Conservation (phyloP, 2,113 vertebrate species). For the Phaethon lepturus region DNA sequence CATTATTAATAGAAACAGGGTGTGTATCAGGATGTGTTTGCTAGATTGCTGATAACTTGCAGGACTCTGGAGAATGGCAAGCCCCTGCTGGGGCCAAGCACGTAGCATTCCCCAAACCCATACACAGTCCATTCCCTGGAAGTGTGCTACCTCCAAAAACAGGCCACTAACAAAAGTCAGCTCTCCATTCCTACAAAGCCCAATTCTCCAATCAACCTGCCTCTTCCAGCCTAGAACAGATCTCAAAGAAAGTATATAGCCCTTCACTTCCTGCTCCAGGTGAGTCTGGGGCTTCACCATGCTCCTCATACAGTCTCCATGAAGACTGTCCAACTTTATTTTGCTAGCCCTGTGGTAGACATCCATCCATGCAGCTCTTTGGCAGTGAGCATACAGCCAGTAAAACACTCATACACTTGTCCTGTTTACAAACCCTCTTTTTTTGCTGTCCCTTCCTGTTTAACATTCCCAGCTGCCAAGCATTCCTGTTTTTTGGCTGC, state of each 20-base stretch:
- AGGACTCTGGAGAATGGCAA: not conserved
- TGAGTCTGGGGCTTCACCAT: not conserved
- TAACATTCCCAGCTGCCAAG: not conserved
- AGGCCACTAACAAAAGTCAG: not conserved
- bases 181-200: not conserved
- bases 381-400: not conserved
- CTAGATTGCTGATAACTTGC: not conserved
- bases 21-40: not conserved
- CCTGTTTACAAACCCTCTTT: not conserved
- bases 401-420: not conserved
- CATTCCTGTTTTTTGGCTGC: not conserved
- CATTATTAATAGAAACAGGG: not conserved
- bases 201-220: not conserved
- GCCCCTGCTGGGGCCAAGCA: not conserved
- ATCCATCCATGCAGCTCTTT: fast-evolving
- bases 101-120: not conserved
- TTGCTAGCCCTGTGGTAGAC: not conserved
- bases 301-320: not conserved
- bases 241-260: not conserved
- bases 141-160: not conserved
- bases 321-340: not conserved
- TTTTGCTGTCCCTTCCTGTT: not conserved
- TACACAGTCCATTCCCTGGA: not conserved
- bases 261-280: not conserved
- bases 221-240: not conserved